A percentile compares a stretch with the other conserved stretches of the same genome.
Conservation (phyloP, 1,140 invertebrate species). For the Manduca sexta region DNA sequence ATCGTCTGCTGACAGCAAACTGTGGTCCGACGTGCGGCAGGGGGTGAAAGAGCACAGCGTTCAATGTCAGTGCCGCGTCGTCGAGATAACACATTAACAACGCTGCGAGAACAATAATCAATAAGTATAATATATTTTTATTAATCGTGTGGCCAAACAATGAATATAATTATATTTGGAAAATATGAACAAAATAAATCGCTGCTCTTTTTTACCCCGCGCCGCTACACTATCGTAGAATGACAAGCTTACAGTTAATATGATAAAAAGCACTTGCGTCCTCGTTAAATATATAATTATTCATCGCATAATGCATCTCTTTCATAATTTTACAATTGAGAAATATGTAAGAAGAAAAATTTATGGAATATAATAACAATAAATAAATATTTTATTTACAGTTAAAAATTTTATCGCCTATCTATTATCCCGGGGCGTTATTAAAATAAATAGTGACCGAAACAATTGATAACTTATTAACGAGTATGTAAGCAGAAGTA, state of each 20-base stretch:
- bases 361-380: constrained; percentile 70
- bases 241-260: constrained; percentile 16
- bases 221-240: neutral
- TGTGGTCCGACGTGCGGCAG: neutral
- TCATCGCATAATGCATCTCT: constrained; percentile 54
- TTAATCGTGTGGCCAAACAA: too few species aligned
- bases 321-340: constrained; percentile 66
- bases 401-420: constrained; percentile 63
- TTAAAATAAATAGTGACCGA: constrained; percentile 9
- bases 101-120: too few species aligned
- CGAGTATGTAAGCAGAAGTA: neutral
- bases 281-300: constrained; percentile 38
- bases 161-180: too few species aligned
- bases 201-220: too few species aligned
- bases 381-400: constrained; percentile 73
- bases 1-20: neutral
- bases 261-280: constrained; percentile 59
- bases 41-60: too few species aligned
- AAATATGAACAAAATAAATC: too few species aligned
- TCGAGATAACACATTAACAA: too few species aligned
- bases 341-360: constrained; percentile 66
- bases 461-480: neutral
- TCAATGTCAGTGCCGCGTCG: too few species aligned
- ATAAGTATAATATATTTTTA: too few species aligned
- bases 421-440: constrained; percentile 45